Base-by-base conservation (phyloP, 2,888 invertebrate genomes). In the Cephus sareptanus region DNA sequence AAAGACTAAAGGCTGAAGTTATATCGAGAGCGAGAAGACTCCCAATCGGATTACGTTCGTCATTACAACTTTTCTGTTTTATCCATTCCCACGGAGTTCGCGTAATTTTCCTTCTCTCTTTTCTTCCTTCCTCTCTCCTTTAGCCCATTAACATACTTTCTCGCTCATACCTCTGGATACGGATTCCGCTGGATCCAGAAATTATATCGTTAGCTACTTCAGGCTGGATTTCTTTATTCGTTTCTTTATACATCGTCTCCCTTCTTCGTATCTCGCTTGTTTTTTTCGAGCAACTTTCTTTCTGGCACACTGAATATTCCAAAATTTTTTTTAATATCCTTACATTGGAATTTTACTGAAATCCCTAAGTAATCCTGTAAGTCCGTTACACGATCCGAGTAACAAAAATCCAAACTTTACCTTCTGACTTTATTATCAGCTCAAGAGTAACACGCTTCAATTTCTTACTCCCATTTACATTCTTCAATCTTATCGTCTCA, bases 111-210 rank as follows among this genome's bases (percentile, higher is more conserved):
- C 69, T 33, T 69, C 56, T 76, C 37, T 30, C 68, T 77, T 30
- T 73, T 75, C 73, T 37, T 40, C 70, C 75, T 77, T 79, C 76
- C 79, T 56, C 77, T 81, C 85, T 78, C 82, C 77, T 82, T 81
- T 83, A 81, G 82, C 85, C 83, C 85, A 83, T 84, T 84, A 83
- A 84, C 82, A 83, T 83, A 82, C 80, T 84, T 83, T 83, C 77
- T 79, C 76, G 23, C 56, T 56, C 23, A 0, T 15, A 56, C 9
- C 23, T 2, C 2, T 23, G 56, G 9, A 56, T 56, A 23, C 56
- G 75, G 73, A 76, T 76, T 68, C 74, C 74, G 74, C 73, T 78
- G 77, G 81, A 82, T 82, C 23, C 56, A 23, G 56, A 56, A 23
- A 56, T 23, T 56, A 56, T 56, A 56, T 56, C 56, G 56, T 56